phyloP scores from a whole-genome alignment of 2,797 vertebrate species.

The Sebastes jordani region DNA sequence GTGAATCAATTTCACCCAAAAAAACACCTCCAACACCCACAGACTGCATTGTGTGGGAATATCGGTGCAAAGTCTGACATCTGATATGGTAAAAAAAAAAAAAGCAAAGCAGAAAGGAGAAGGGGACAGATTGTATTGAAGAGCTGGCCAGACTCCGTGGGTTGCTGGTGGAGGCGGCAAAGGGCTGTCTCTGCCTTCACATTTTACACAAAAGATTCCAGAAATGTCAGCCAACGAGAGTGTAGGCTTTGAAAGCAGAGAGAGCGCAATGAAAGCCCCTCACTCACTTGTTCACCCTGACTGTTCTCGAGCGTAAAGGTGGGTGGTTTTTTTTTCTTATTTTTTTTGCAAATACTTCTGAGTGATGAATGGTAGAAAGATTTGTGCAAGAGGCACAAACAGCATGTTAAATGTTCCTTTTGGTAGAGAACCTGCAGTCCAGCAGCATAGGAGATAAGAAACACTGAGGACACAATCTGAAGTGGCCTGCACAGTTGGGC shows the following conservation, averaged over 20 bases:
- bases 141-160: slow-evolving; percentile 66
- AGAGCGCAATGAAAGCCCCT: slow-evolving; percentile 60
- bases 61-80: slow-evolving; percentile 56
- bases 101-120: slow-evolving; percentile 17
- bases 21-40: slow-evolving; percentile 22
- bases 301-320: slow-evolving; percentile 33
- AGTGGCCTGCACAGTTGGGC: slow-evolving; percentile 12
- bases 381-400: slow-evolving; percentile 17
- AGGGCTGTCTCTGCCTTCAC: slow-evolving; percentile 70
- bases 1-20: slow-evolving; percentile 8
- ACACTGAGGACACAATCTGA: slow-evolving; percentile 15
- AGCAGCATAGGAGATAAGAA: slow-evolving; percentile 38
- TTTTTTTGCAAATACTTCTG: slow-evolving; percentile 4
- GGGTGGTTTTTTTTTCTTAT: background rate
- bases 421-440: slow-evolving; percentile 19
- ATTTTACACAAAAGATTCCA: slow-evolving; percentile 75
- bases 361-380: slow-evolving; percentile 37
- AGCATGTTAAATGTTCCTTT: slow-evolving; percentile 27
- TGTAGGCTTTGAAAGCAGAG: slow-evolving; percentile 63
- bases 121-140: slow-evolving; percentile 49
- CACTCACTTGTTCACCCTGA: slow-evolving; percentile 44
- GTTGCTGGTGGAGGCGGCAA: slow-evolving; percentile 62
- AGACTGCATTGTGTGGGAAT: slow-evolving; percentile 46
- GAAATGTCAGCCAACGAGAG: slow-evolving; percentile 72
- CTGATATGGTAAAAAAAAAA: slow-evolving; percentile 41